Percentiles rank a stretch among this genome's conserved stretches.
These are phyloP conservation scores for Eubucco bourcierii DNA, from an alignment of 2,113 vertebrate species.

Conservation along the genomic window DNA sequence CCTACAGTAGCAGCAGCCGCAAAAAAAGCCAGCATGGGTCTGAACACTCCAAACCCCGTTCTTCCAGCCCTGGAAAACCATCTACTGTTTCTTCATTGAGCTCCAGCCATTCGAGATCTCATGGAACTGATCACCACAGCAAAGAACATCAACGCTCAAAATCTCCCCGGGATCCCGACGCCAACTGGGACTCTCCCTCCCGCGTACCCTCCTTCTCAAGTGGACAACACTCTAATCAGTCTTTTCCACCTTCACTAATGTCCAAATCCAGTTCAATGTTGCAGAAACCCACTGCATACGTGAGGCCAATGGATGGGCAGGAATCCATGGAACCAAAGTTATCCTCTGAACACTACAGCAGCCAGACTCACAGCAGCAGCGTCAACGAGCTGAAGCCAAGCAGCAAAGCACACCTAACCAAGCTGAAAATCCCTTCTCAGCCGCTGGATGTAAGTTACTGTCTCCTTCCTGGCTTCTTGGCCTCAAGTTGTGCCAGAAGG, in stretches of 20 bases:
- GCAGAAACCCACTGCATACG: slow-evolving; percentile 97
- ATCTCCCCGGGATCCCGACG: slow-evolving; percentile 91
- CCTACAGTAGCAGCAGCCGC: slow-evolving; percentile 77
- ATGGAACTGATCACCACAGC: slow-evolving; percentile 87
- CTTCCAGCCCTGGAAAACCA: slow-evolving; percentile 85
- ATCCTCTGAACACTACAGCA: slow-evolving; percentile 87
- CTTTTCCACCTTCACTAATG: slow-evolving; percentile 95
- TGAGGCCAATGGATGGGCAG: slow-evolving; percentile 97
- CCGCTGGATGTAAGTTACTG: slow-evolving; percentile 85
- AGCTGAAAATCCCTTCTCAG: slow-evolving; percentile 97
- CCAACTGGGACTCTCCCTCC: slow-evolving; percentile 96
- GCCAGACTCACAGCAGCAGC: slow-evolving; percentile 84
- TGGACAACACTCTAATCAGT: slow-evolving; percentile 90
- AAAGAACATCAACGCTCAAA: slow-evolving; percentile 95
- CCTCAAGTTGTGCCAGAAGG: too few relatives aligned
- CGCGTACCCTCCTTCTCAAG: slow-evolving; percentile 89
- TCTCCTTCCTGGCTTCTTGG: not conserved
- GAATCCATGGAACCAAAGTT: slow-evolving; percentile 94
- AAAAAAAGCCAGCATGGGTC: slow-evolving; percentile 93
- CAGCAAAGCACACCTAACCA: slow-evolving; percentile 93
- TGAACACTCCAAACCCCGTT: slow-evolving; percentile 91
- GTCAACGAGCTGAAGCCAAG: slow-evolving; percentile 92
- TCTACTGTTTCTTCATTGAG: slow-evolving; percentile 84
- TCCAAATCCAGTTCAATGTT: slow-evolving; percentile 93
- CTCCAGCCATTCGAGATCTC: slow-evolving; percentile 85